Evolutionary conservation across 2,113 vertebrate species (phyloP).

Genomic region (Mus pahari): DNA sequence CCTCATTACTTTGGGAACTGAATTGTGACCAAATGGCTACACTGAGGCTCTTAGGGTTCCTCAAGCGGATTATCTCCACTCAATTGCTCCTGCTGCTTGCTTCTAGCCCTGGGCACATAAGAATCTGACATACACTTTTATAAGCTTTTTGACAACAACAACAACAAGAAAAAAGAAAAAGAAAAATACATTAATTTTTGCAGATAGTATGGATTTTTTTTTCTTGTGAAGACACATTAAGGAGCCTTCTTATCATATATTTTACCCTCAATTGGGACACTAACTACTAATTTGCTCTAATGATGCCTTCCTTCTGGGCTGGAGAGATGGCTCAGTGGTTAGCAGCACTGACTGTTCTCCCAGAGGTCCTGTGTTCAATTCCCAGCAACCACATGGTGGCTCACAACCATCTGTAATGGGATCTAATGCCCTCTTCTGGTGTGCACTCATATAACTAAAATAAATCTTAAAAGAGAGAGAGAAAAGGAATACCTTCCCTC

Average conservation of each 20-base stretch:
- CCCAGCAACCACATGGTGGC: too few species aligned
- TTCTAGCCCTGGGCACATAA: not conserved
- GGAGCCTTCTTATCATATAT: not conserved
- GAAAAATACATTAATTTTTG: not conserved
- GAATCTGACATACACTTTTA: conserved; percentile 32
- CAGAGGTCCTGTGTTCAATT: too few species aligned
- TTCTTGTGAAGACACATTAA: not conserved
- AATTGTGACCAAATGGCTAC: not conserved
- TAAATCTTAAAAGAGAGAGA: too few species aligned
- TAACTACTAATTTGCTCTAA: conserved; percentile 1
- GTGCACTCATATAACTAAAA: too few species aligned
- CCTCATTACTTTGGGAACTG: not conserved
- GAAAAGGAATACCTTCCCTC: too few species aligned
- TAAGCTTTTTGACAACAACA: not conserved
- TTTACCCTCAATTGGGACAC: not conserved
- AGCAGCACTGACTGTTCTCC: too few species aligned
- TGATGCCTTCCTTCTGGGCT: not conserved
- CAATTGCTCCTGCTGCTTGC: not conserved
- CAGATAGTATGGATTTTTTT: conserved; percentile 3
- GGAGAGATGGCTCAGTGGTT: too few species aligned
- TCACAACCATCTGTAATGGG: too few species aligned
- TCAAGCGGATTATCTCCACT: not conserved
- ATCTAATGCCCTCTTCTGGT: too few species aligned
- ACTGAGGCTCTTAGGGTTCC: not conserved
- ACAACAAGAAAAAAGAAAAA: not conserved